Percentiles rank a stretch among this genome's conserved stretches.
Evolutionary conservation across 1,140 invertebrate species (phyloP).

Genomic region (Eriosoma lanigerum): DNA sequence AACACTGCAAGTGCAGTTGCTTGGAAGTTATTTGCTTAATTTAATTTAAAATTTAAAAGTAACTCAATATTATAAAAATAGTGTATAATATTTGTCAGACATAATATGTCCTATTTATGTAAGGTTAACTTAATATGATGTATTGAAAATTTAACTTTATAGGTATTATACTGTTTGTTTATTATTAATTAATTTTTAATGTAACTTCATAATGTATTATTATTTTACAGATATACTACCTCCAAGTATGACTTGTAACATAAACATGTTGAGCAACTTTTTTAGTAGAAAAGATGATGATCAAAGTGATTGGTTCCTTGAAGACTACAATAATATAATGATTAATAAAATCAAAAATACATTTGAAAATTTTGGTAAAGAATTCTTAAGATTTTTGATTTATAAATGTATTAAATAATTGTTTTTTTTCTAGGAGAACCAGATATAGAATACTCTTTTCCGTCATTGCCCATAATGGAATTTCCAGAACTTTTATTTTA

Average conservation of each 20-base stretch:
- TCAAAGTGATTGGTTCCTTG: conserved; percentile 30
- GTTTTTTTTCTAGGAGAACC: conserved; percentile 26
- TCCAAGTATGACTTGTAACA: conserved; percentile 37
- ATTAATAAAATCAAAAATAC: conserved; percentile 13
- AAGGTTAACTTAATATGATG: too few relatives aligned
- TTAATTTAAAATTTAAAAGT: too few relatives aligned
- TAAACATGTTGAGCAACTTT: conserved; percentile 19
- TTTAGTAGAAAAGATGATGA: conserved; percentile 18
- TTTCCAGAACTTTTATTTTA: conserved; percentile 30
- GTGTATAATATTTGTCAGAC: too few relatives aligned
- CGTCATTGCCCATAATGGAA: conserved; percentile 14
- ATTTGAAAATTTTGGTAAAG: conserved; percentile 38
- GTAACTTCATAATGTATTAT: too few relatives aligned
- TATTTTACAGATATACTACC: conserved; percentile 24
- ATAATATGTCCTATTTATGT: too few relatives aligned
- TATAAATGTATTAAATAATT: neutral
- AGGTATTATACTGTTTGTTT: neutral
- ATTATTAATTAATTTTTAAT: neutral
- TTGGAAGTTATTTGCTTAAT: too few relatives aligned
- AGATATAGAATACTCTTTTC: neutral
- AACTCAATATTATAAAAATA: too few relatives aligned
- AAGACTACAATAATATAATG: conserved; percentile 22
- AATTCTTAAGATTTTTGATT: too few relatives aligned
- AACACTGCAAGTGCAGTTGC: too few relatives aligned
- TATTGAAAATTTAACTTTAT: too few relatives aligned